Percentiles rank a stretch among this genome's conserved stretches.
Evolutionary conservation across 2,888 invertebrate species (phyloP).

Genomic region (Biston betularia): DNA sequence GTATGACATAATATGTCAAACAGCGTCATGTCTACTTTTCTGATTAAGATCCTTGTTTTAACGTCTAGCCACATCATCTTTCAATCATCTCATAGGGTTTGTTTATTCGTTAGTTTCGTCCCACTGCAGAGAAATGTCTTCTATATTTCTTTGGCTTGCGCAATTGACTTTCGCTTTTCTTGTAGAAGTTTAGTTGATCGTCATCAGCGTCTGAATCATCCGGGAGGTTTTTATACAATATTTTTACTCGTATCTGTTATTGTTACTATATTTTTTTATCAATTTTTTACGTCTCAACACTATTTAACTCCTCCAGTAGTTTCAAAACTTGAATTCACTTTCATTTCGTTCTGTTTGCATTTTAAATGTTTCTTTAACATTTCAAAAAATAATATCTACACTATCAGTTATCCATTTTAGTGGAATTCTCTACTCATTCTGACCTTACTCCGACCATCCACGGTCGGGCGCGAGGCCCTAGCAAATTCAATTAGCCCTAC

Average conservation of each 20-base stretch:
- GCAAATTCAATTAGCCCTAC: constrained; percentile 65
- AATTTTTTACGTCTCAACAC: no score
- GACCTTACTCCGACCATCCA: constrained; percentile 48
- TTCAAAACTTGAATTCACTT: not conserved
- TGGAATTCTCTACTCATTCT: constrained; percentile 29
- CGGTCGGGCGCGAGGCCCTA: constrained; percentile 57
- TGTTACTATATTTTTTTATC: no score
- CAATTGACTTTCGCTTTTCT: no score
- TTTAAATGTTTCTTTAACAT: constrained; percentile 22
- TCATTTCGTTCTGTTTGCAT: constrained; percentile 1
- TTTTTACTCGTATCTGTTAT: not conserved
- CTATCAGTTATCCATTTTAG: constrained; percentile 24
- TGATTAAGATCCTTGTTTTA: not conserved
- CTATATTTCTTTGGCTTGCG: no score
- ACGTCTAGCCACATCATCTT: no score
- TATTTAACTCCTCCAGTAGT: not conserved
- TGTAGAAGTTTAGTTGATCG: no score
- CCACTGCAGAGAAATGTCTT: no score
- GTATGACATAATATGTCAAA: no score
- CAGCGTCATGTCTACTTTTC: no score
- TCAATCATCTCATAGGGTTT: no score
- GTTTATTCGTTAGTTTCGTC: no score
- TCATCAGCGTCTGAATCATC: no score
- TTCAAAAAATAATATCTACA: constrained; percentile 23
- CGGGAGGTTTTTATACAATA: not conserved